Evolutionary conservation across 2,797 vertebrate genomes (phyloP), one percentile per base, ranked within the genome.

Genomic region (Clangula hyemalis): DNA sequence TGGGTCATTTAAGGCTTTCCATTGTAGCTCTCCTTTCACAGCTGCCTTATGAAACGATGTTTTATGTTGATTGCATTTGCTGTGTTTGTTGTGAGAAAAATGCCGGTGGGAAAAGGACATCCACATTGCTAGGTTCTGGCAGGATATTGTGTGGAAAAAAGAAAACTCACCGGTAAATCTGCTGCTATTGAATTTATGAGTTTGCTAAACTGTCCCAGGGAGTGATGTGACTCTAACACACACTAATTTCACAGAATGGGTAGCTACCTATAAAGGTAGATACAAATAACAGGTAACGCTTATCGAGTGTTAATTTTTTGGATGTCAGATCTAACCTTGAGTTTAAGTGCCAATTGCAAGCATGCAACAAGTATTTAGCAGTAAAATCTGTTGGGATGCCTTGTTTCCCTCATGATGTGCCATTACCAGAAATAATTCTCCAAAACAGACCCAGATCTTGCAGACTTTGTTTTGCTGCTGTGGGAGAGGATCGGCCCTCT

Each of bases 11-110:
- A 85, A 95, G 70, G 41, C 69, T 92, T 92, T 90, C 71, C 30
- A 65, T 56, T 92, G 83, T 85, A 72, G 69, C 22, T 87, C 51
- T 87, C n/a, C 21, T 47, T 86, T 95, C 94, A 91, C 39, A 95
- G 79, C 71, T 79, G 54, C 90, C 76, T 92, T 91, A 80, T 90
- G 95, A 91, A 96, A 93, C 0, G 0, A 89, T 77, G 60, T 78
- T 96, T 94, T 90, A 66, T 75, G 65, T 45, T 74, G 75, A 72
- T 58, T 87, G 24, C 54, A 19, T 89, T 95, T 85, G 51, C 75
- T 56, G 28, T 69, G 75, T 47, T 69, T 45, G 6, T 71, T 85
- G 65, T 83, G 58, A 71, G 68, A 89, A 95, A 58, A 93, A 75
- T 53, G 75, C 58, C 18, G 2, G 18, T 61, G 74, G 71, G 77